phyloP scores from a whole-genome alignment of 2,797 vertebrate genomes.

The Pangasius macronema region DNA sequence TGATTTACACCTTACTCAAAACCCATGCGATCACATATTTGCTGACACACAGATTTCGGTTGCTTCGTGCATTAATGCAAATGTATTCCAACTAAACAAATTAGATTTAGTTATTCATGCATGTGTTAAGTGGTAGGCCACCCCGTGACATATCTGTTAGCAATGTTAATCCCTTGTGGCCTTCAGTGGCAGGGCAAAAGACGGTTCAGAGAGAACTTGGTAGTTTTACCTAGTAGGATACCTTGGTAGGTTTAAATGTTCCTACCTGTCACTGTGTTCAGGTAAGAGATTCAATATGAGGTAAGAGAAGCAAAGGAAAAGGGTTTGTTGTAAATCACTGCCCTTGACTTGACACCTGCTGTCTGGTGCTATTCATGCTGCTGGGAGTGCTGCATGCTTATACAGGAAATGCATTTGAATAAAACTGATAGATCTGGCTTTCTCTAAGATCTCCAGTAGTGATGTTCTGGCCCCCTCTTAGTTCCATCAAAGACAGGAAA shows the following conservation, averaged over 20 bases:
- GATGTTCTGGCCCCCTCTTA: background rate
- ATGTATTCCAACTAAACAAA: slow-evolving; percentile 43
- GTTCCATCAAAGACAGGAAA: slow-evolving; percentile 1
- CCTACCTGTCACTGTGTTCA: background rate
- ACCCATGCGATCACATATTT: background rate
- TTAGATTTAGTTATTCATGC: slow-evolving; percentile 47
- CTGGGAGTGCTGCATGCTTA: slow-evolving; percentile 20
- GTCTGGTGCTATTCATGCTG: slow-evolving; percentile 16
- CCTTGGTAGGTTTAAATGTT: background rate
- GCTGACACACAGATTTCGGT: slow-evolving; percentile 42
- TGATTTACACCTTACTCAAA: background rate
- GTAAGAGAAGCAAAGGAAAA: background rate
- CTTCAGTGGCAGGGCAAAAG: background rate
- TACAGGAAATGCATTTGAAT: slow-evolving; percentile 44
- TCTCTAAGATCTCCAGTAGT: slow-evolving; percentile 16
- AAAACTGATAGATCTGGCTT: slow-evolving; percentile 33
- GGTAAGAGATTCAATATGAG: background rate
- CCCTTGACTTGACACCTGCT: background rate
- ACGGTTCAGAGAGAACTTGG: background rate
- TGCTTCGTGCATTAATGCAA: slow-evolving; percentile 49
- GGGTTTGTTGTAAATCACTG: slow-evolving; percentile 27
- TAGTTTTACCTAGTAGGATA: too few species aligned
- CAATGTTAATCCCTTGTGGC: slow-evolving; percentile 33
- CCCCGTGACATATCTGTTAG: slow-evolving; percentile 47
- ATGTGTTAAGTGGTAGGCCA: slow-evolving; percentile 26